A percentile compares a stretch with the other conserved stretches of the same genome.
These are phyloP conservation scores for Pungitius pungitius DNA, from an alignment of 2,113 vertebrate species.

Conservation along the genomic window DNA sequence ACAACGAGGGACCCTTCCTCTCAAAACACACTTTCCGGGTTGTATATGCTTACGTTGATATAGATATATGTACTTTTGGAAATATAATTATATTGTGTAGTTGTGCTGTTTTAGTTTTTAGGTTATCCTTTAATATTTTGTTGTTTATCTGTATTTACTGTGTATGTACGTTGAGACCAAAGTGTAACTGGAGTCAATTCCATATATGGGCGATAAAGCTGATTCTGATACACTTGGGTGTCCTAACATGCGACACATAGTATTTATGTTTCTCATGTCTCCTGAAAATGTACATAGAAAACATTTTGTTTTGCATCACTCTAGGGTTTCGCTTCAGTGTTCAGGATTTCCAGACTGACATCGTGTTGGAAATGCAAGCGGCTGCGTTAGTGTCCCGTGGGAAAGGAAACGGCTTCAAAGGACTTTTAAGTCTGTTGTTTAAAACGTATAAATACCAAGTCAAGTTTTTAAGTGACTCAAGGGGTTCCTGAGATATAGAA, in stretches of 20 bases:
- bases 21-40: too few species aligned
- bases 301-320: background rate
- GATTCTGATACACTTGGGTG: background rate
- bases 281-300: background rate
- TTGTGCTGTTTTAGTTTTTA: too few species aligned
- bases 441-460: background rate
- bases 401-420: background rate
- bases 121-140: too few species aligned
- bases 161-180: too few species aligned
- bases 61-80: too few species aligned
- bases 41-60: too few species aligned
- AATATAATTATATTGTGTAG: too few species aligned
- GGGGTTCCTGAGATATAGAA: too few species aligned
- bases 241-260: background rate
- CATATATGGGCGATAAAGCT: too few species aligned
- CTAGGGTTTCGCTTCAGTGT: background rate
- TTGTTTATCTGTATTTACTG: too few species aligned
- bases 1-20: background rate
- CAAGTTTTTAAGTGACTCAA: background rate
- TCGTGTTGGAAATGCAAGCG: background rate
- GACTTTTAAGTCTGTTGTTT: background rate
- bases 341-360: background rate
- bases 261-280: background rate
- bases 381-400: too few species aligned
- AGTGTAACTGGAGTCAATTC: too few species aligned